Base-by-base conservation (phyloP, 2,888 invertebrate genomes). In the Myopa testacea region DNA sequence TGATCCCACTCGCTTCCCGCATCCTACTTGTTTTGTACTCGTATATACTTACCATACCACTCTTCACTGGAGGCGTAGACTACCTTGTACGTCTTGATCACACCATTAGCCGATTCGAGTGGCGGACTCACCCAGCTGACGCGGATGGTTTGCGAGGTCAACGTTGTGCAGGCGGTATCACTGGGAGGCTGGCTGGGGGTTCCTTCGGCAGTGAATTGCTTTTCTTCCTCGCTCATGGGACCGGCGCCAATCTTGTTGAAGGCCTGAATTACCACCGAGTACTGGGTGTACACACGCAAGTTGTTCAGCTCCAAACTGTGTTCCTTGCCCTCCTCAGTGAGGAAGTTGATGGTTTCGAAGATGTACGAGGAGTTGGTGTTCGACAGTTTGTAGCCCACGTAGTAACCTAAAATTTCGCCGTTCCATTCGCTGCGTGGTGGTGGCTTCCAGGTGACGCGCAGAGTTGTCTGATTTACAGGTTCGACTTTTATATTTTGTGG, bases 41-140 rank as follows among this genome's bases (percentile, higher is more conserved):
- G 26, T 26, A 26, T 0, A 45, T 87, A 93, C 94, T 92, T 90
- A 95, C 95, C 96, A 91, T 96, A 96, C 97, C 97, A 97, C 81
- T 94, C 93, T 81, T 96, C 95, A 83, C 95, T 95, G 63, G 97
- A 96, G 82, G 96, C 96, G 86, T 96, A 97, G 78, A 97, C 93
- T 78, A 97, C 96, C 90, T 98, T 97, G 91, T 98, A 98, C 16
- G 98, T 98, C 88, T 97, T 97, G 85, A 98, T 96, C 62, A 98
- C 94, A 82, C 98, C 98, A 88, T 98, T 97, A 67, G 98, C 96
- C 55, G 96, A 94, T 80, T 94, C 95, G 3, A 97, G 91, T 60
- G 98, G 96, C 0, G 98, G 98, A 0, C 97, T 96, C 0, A 95
- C 94, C 98, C 98, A 98, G 37, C 96, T 95, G 4, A 98, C 96